Conservation (phyloP, 2,888 invertebrate genomes). For the Cosmia pyralina region DNA sequence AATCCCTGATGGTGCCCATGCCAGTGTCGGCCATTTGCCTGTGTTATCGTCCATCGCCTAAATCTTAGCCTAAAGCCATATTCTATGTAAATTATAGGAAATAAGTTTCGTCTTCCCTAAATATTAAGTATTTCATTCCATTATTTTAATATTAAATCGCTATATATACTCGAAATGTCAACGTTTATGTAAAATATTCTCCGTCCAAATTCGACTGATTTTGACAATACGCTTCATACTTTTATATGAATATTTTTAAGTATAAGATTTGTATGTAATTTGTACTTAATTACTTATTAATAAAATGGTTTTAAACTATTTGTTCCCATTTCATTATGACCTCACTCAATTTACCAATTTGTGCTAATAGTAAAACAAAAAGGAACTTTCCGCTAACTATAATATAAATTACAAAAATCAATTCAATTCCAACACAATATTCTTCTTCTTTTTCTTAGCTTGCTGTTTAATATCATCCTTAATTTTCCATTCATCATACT, state of each 20-base stretch:
- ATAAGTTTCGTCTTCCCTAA: conserved; percentile 73
- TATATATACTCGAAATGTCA: conserved; percentile 56
- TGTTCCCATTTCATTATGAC: neutral
- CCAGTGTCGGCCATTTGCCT: conserved; percentile 14
- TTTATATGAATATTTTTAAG: conserved; percentile 68
- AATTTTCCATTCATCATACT: conserved; percentile 87
- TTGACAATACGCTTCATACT: conserved; percentile 77
- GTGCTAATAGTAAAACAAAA: conserved; percentile 20
- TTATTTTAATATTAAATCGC: conserved; percentile 48
- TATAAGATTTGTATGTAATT: conserved; percentile 73
- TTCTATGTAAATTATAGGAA: conserved; percentile 65
- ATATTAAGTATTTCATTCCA: conserved; percentile 53
- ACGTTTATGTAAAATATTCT: conserved; percentile 69
- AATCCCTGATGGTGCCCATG: too few relatives aligned
- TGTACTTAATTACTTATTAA: conserved; percentile 69
- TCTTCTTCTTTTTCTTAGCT: conserved; percentile 82
- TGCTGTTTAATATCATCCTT: conserved; percentile 83
- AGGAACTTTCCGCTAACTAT: conserved; percentile 42
- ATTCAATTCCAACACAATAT: conserved; percentile 74
- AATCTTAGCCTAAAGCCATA: conserved; percentile 63
- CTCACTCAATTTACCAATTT: neutral
- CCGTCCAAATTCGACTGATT: conserved; percentile 88
- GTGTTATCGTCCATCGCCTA: conserved; percentile 31
- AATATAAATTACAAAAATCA: conserved; percentile 55
- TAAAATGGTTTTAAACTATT: conserved; percentile 72